phyloP scores from a whole-genome alignment of 2,888 invertebrate species.

The Yponomeuta cagnagella region DNA sequence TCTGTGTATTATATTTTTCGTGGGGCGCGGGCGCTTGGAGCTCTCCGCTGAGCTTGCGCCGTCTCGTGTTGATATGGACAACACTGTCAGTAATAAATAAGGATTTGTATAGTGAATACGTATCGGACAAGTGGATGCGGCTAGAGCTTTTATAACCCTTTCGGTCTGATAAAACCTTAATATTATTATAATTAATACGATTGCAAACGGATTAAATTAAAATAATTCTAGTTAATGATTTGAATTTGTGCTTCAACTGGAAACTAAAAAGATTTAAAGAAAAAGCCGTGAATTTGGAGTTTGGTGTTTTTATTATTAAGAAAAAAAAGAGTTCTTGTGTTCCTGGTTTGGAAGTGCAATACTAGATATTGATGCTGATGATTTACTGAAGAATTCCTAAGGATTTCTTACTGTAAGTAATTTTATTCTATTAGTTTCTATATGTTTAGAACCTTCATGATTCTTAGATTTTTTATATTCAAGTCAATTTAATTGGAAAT shows the following conservation, averaged over 20 bases:
- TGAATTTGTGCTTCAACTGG: constrained; percentile 52
- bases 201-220: constrained; percentile 32
- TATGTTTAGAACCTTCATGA: background rate
- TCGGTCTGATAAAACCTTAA: constrained; percentile 27
- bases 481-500: background rate
- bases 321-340: background rate
- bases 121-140: constrained; percentile 61
- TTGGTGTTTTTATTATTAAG: constrained; percentile 30
- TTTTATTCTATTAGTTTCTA: constrained; percentile 5
- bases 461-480: background rate
- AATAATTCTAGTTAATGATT: constrained; percentile 25
- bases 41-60: constrained; percentile 35
- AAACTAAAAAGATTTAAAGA: constrained; percentile 50
- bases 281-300: constrained; percentile 33
- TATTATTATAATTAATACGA: background rate
- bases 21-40: constrained; percentile 53
- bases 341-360: background rate
- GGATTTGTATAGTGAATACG: constrained; percentile 74
- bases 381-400: constrained; percentile 36
- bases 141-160: constrained; percentile 41
- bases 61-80: constrained; percentile 50
- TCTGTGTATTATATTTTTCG: constrained; percentile 51
- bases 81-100: constrained; percentile 75
- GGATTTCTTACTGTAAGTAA: constrained; percentile 62
- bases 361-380: background rate